Evolutionary conservation across 1,140 invertebrate species (phyloP), one percentile per base, ranked within the genome.

Genomic region (Hylaeus anthracinus): DNA sequence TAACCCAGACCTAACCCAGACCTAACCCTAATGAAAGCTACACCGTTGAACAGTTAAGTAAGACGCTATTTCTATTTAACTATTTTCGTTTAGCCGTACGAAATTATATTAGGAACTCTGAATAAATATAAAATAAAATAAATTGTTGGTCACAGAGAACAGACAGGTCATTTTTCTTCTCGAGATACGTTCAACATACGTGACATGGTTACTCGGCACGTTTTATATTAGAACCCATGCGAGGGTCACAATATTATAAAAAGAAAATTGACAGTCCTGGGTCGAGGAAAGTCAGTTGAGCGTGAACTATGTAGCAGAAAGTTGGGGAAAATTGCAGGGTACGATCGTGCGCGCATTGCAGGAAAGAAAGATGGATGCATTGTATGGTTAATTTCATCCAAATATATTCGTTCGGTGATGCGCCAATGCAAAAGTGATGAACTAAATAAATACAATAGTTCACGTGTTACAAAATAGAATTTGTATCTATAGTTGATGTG

Each of bases 121-220:
- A 56, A 41, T 41, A 39, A 26, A 61, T 61, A 48, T n/a, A n/a
- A 72, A 60, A 45, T 72, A 41, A 72, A 64, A 75, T 56, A 64
- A 41, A 43, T 64, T 8, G 64, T 41, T 67, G 69, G 74, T 76
- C 74, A 76, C 67, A 76, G 43, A 53, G 26, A 48, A 69, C 41
- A 53, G 64, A 67, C 51, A 64, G 74, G 56, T 58, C 74, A 76
- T 76, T 69, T 76, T 76, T 76, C 74, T 76, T 76, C 53, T 39
- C 56, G 74, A 76, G 45, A 65, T 48, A 76, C 67, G 74, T 48
- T 76, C n/a, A 69, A 76, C 74, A 58, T 48, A 76, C 74, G 74
- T 76, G 74, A 76, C 74, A 69, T n/a, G 74, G 64, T 76, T 76
- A 76, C 74, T 66, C 64, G 64, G 67, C 64, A 69, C 41, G 51